Conservation (phyloP, 2,888 invertebrate genomes). For the Chrysina gloriosa region DNA sequence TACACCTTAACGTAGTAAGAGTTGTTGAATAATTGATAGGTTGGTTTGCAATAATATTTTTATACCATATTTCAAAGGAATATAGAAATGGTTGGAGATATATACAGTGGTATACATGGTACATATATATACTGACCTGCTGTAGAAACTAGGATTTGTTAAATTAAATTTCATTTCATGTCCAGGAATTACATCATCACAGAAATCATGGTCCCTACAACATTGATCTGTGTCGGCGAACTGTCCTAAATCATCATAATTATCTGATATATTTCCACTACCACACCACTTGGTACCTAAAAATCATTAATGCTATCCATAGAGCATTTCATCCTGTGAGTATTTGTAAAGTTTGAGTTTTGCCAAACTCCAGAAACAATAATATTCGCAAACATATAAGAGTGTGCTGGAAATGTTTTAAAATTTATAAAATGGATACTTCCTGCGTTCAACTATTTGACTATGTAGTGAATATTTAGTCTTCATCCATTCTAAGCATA, state of each 20-base stretch:
- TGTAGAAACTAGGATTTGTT: constrained; percentile 58
- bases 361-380: not conserved
- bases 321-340: not conserved
- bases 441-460: too few relatives aligned
- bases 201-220: constrained; percentile 79
- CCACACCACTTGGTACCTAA: constrained; percentile 87
- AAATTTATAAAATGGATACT: too few relatives aligned
- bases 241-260: constrained; percentile 74
- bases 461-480: too few relatives aligned
- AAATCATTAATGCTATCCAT: not conserved
- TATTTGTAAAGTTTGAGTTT: not conserved
- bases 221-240: constrained; percentile 75
- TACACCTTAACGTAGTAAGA: too few relatives aligned
- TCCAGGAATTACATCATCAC: constrained; percentile 70
- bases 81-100: not conserved
- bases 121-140: constrained; percentile 51
- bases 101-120: not conserved
- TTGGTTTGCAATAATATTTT: too few relatives aligned
- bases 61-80: too few relatives aligned
- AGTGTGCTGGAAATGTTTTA: not conserved
- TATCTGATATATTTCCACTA: constrained; percentile 73
- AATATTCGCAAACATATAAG: not conserved
- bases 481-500: too few relatives aligned
- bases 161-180: constrained; percentile 57
- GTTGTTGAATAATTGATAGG: too few relatives aligned